A percentile compares a stretch with the other conserved stretches of the same genome.
These are phyloP conservation scores for Hypomecis punctinalis DNA, from an alignment of 2,888 invertebrate species.

Conservation along the genomic window DNA sequence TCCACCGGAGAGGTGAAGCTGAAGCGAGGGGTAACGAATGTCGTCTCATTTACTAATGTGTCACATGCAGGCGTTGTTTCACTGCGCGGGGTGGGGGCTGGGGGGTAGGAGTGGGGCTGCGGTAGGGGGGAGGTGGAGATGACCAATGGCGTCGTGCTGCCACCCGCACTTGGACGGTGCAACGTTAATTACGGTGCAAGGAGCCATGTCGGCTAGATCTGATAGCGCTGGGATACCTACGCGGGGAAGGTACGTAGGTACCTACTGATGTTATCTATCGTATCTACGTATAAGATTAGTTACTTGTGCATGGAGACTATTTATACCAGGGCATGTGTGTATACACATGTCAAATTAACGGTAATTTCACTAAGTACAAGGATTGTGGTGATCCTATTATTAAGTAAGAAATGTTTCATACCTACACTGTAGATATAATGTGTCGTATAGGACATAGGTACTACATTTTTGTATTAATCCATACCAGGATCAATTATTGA, in stretches of 20 bases:
- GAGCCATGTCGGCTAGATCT: slow-evolving; percentile 44
- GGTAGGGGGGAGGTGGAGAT: slow-evolving; percentile 53
- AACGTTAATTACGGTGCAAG: slow-evolving; percentile 72
- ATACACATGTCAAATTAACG: no score
- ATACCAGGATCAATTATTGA: no score
- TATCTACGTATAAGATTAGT: neutral
- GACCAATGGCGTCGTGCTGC: slow-evolving; percentile 73
- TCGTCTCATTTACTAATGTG: slow-evolving; percentile 86
- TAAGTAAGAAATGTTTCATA: no score
- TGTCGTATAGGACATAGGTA: no score
- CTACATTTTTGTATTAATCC: no score
- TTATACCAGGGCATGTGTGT: no score
- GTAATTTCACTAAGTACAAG: no score
- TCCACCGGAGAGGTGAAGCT: slow-evolving; percentile 41
- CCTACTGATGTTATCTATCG: neutral
- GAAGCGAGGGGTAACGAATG: slow-evolving; percentile 82
- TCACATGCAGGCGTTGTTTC: slow-evolving; percentile 85
- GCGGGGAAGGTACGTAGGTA: neutral
- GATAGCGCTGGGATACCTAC: slow-evolving; percentile 23
- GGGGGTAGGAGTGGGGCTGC: slow-evolving; percentile 41
- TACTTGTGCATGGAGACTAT: neutral
- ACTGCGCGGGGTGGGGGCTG: slow-evolving; percentile 48
- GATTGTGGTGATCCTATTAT: no score
- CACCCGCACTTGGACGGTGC: slow-evolving; percentile 63
- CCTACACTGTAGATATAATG: no score